Percentiles rank a stretch among this genome's conserved stretches.
phyloP scores from a whole-genome alignment of 2,888 invertebrate species.

The Drosophila pseudotalamancana region DNA sequence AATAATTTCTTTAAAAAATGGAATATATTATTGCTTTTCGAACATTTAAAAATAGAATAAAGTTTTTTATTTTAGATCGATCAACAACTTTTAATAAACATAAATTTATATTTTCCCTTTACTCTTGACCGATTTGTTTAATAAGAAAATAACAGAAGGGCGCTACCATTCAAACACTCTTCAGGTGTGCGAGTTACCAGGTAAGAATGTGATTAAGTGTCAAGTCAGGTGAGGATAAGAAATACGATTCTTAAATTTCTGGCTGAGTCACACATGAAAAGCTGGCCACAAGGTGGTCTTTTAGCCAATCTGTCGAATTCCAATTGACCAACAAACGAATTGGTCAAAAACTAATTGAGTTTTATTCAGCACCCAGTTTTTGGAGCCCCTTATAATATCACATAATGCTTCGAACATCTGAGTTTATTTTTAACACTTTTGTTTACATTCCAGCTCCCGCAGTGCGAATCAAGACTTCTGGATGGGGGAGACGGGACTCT shows the following conservation, averaged over 20 bases:
- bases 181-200: neutral
- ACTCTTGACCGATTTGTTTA: no score
- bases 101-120: no score
- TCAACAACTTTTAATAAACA: no score
- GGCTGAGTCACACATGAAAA: slow-evolving; percentile 28
- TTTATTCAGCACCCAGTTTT: slow-evolving; percentile 6
- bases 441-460: slow-evolving; percentile 59
- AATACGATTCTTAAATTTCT: slow-evolving; percentile 2
- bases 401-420: slow-evolving; percentile 18
- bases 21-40: no score
- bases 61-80: no score
- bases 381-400: slow-evolving; percentile 2
- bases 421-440: slow-evolving; percentile 63
- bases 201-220: neutral
- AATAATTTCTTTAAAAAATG: no score
- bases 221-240: slow-evolving; percentile 14
- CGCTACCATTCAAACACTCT: neutral
- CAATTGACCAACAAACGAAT: slow-evolving; percentile 49
- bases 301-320: slow-evolving; percentile 15
- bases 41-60: no score
- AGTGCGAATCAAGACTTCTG: no score
- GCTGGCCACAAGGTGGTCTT: slow-evolving; percentile 12
- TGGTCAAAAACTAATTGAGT: slow-evolving; percentile 62
- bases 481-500: no score
- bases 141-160: no score